Percentiles rank a stretch among this genome's conserved stretches.
Evolutionary conservation across 2,888 invertebrate species (phyloP).

Genomic region (Himalopsyche kuldschensis): DNA sequence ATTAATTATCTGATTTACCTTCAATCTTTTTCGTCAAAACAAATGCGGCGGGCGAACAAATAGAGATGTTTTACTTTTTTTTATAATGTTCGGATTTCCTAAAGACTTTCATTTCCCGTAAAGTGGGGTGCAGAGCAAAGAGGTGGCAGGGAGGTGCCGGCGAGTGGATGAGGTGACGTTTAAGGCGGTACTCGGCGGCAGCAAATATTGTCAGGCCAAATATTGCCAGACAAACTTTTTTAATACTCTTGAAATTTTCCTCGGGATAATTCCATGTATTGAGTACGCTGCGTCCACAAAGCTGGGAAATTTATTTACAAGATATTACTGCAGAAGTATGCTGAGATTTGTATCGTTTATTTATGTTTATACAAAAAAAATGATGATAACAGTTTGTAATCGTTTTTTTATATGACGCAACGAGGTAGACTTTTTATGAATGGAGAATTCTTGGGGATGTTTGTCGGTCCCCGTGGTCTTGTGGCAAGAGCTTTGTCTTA

Average conservation of each 20-base stretch:
- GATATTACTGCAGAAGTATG: background rate
- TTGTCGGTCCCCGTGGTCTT: no score
- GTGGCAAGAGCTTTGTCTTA: no score
- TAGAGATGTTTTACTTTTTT: background rate
- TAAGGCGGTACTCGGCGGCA: background rate
- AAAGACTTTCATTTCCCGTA: background rate
- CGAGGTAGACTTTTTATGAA: no score
- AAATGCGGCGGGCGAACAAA: no score
- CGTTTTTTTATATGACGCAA: no score
- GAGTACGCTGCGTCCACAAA: background rate
- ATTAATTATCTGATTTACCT: no score
- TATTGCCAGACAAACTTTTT: background rate
- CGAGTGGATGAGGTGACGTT: background rate
- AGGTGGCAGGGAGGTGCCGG: background rate
- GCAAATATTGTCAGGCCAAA: background rate
- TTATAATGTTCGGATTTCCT: background rate
- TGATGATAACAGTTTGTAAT: no score
- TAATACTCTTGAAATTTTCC: background rate
- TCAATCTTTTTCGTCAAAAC: no score
- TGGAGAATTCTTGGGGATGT: no score
- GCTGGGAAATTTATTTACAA: background rate
- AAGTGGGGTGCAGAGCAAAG: background rate
- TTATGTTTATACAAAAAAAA: no score
- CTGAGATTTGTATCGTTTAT: background rate
- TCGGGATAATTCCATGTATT: background rate